Conservation (phyloP, 2,113 vertebrate species). For the Acrocephalus kingi region DNA sequence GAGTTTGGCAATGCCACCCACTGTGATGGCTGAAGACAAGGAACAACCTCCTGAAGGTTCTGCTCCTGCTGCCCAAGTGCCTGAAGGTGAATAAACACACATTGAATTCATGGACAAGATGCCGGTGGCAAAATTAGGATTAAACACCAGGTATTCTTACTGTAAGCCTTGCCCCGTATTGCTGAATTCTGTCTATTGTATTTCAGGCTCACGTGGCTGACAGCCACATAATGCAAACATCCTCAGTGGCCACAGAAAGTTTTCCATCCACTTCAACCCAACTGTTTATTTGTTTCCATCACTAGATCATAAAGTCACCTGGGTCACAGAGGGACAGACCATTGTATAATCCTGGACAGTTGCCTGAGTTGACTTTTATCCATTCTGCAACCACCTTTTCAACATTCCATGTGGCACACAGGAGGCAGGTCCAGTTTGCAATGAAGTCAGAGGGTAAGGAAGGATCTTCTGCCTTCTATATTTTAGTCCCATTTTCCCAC, state of each 20-base stretch:
- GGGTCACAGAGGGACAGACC: not conserved
- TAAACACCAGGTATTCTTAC: not conserved
- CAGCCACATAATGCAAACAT: not conserved
- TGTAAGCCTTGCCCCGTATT: not conserved
- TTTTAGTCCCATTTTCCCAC: not conserved
- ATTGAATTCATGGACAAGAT: not conserved
- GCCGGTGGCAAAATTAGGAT: not conserved
- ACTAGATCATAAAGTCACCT: not conserved
- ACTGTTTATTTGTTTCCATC: not conserved
- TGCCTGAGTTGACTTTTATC: not conserved
- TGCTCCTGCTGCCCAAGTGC: not conserved
- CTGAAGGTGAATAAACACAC: not conserved
- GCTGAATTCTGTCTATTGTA: not conserved
- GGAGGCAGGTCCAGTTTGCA: not conserved
- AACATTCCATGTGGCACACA: fast-evolving
- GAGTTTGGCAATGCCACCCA: not conserved
- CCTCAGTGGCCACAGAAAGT: not conserved
- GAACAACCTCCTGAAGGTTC: not conserved
- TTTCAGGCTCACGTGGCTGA: not conserved
- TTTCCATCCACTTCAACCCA: not conserved
- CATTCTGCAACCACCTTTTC: not conserved
- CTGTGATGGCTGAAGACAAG: not conserved
- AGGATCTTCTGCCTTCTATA: not conserved
- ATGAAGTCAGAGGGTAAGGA: not conserved
- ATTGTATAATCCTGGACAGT: not conserved